Evolutionary conservation across 2,888 invertebrate species (phyloP), one percentile per base, ranked within the genome.

Genomic region (Xylocampa areola): DNA sequence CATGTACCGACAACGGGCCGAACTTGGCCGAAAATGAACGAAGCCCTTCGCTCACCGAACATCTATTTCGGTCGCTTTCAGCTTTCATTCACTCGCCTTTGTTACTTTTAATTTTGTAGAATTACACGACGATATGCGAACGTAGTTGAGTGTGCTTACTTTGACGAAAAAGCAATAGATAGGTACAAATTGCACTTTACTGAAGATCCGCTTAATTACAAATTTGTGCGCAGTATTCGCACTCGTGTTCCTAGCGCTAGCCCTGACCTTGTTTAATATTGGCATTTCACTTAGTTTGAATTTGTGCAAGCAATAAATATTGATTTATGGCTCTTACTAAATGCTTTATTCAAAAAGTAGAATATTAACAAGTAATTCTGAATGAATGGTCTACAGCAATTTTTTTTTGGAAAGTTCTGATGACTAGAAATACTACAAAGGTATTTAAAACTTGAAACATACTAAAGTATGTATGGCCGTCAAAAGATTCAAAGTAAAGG

Each of bases 81-180:
- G n/a, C 7, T 21, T 35, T 45, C 35, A n/a, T 35, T 4, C 14
- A 30, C 36, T 35, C 1, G 8, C 36, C 36, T 37, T 29, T 25
- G 29, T 37, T 48, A 37, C 19, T 37, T 30, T 47, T 27, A 4
- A 25, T 19, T 36, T 29, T 36, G 17, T 47, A 27, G 29, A n/a
- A 11, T 13, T 13, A 19, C 19, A 27, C 11, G 35, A 23, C 25
- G 21, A 23, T 10, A 5, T 21, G 21, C 21, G 21, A 21, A 21
- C 21, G 21, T 21, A 29, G 29, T 29, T 11, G 6, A 13, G 44
- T 36, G 35, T 16, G 10, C 35, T 19, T 19, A 36, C 19, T 13
- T 49, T 35, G 30, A 25, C 36, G 4, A 16, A 25, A 43, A 49
- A 57, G 45, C 29, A 44, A 45, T 62, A n/a, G 36, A 11, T 21